Conservation (phyloP, 2,797 vertebrate genomes). For the Gambelia wislizenii region DNA sequence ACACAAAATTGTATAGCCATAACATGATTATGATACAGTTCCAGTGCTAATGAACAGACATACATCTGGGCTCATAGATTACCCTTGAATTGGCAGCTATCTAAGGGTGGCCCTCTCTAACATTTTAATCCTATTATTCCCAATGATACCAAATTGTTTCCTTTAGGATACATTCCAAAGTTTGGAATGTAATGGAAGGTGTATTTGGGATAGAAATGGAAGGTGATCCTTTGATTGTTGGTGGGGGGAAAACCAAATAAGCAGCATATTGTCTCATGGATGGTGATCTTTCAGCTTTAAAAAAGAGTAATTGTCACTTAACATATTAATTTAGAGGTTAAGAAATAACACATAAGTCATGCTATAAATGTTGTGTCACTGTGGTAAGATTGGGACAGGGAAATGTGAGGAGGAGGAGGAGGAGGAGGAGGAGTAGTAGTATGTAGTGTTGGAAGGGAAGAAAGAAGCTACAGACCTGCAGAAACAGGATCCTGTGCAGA, state of each 20-base stretch:
- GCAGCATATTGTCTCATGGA: neutral
- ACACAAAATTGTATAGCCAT: neutral
- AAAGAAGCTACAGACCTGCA: neutral
- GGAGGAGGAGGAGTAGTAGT: neutral
- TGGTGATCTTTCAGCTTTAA: neutral
- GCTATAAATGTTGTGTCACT: neutral
- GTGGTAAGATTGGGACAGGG: neutral
- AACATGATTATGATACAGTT: neutral
- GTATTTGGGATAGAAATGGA: no score
- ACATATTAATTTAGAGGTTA: neutral
- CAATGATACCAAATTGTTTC: neutral
- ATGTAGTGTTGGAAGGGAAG: neutral
- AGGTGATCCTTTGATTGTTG: neutral
- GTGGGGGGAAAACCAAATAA: neutral
- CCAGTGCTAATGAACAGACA: neutral
- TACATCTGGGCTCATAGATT: neutral
- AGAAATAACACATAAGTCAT: neutral
- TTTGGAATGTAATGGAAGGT: neutral
- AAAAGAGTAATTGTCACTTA: neutral
- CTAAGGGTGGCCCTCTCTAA: neutral
- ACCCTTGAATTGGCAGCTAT: neutral
- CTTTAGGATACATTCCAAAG: neutral
- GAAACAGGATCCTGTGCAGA: neutral
- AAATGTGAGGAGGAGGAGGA: no score
- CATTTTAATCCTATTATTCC: neutral